Conservation (phyloP, 1,140 invertebrate genomes). For the Euschistus heros region DNA sequence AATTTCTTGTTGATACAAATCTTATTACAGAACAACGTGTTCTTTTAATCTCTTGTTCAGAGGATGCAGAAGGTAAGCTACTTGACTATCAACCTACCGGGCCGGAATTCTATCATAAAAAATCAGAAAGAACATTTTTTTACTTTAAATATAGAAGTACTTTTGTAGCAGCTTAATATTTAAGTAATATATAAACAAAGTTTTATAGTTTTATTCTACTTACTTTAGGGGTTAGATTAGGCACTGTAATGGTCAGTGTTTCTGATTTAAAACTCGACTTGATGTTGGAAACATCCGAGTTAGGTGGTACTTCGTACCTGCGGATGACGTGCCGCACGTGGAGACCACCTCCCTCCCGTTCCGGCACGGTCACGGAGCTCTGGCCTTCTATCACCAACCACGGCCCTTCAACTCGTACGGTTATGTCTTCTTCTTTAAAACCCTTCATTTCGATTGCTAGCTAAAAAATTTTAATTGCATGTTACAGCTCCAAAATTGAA, state of each 20-base stretch:
- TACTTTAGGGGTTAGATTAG: constrained; percentile 12
- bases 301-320: constrained; percentile 17
- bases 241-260: constrained; percentile 2
- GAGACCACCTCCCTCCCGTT: background rate
- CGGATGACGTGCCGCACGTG: constrained; percentile 6
- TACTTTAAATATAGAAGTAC: no score
- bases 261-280: constrained; percentile 1
- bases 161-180: no score
- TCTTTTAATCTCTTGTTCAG: no score
- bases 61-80: no score
- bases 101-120: no score
- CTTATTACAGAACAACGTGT: no score
- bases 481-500: background rate
- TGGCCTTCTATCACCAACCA: constrained; percentile 20
- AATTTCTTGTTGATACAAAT: no score
- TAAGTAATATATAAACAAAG: no score
- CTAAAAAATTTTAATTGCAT: background rate
- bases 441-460: constrained; percentile 16
- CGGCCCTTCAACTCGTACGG: constrained; percentile 13
- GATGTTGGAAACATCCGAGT: constrained; percentile 16
- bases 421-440: constrained; percentile 16
- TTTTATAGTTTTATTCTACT: no score
- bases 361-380: background rate
- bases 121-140: no score
- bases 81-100: no score